Percentiles rank a stretch among this genome's conserved stretches.
Conservation (phyloP, 2,797 vertebrate genomes). For the Coregonus suidteri region DNA sequence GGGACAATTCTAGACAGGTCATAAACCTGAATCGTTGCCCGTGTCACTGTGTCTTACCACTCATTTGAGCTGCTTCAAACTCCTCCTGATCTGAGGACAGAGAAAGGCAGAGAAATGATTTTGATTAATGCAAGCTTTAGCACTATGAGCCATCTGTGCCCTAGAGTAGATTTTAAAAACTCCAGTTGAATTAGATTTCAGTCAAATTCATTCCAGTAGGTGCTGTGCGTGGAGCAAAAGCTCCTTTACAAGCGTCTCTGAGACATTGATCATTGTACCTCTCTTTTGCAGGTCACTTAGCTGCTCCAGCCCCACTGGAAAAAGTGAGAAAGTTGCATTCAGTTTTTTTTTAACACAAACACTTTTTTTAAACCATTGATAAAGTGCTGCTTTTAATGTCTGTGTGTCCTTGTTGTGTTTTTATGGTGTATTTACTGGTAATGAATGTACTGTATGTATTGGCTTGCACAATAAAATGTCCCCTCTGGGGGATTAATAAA, state of each 20-base stretch:
- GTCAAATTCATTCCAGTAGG: background rate
- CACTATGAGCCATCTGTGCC: background rate
- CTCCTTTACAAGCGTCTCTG: background rate
- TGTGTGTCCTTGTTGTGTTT: too few species aligned
- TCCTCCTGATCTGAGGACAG: slow-evolving; percentile 68
- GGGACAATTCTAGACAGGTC: background rate
- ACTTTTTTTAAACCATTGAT: too few species aligned
- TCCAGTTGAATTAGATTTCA: background rate
- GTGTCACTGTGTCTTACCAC: slow-evolving; percentile 49
- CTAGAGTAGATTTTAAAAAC: background rate
- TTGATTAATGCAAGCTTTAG: background rate
- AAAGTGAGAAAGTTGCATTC: background rate
- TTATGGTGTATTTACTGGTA: too few species aligned
- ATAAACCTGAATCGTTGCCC: background rate
- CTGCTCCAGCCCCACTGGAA: slow-evolving; percentile 59
- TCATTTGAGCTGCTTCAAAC: slow-evolving; percentile 65
- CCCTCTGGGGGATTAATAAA: too few species aligned
- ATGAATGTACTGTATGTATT: too few species aligned
- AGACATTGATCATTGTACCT: slow-evolving; percentile 46
- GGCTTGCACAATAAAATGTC: too few species aligned
- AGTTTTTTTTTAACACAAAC: too few species aligned
- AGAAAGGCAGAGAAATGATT: background rate
- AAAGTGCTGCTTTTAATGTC: too few species aligned
- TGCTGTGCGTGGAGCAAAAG: background rate
- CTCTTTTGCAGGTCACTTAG: slow-evolving; percentile 63